Conservation (phyloP, 2,888 invertebrate genomes). For the Ctena decussata region DNA sequence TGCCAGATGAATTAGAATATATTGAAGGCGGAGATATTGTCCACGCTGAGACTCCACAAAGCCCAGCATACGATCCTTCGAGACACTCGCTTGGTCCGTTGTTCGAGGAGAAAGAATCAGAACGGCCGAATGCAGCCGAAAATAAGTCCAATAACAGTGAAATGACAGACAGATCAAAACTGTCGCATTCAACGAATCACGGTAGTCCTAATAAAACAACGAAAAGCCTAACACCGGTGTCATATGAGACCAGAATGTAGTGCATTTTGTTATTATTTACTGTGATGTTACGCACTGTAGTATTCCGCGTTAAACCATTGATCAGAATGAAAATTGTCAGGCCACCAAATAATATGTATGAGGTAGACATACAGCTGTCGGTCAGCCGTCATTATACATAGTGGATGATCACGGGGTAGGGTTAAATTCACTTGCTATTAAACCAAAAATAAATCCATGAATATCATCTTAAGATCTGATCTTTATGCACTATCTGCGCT, state of each 20-base stretch:
- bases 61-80: background rate
- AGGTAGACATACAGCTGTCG: too few species aligned
- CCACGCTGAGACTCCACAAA: slow-evolving; percentile 14
- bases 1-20: slow-evolving; percentile 63
- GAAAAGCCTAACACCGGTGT: background rate
- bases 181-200: background rate
- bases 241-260: background rate
- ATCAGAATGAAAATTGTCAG: too few species aligned
- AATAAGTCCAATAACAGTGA: background rate
- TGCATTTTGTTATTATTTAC: too few species aligned
- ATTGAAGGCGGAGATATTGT: slow-evolving; percentile 63
- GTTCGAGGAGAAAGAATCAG: background rate
- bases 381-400: too few species aligned
- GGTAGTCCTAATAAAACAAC: background rate
- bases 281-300: too few species aligned
- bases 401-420: too few species aligned
- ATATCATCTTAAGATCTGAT: too few species aligned
- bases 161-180: background rate
- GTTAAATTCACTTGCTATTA: too few species aligned
- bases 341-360: too few species aligned
- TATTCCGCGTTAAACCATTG: too few species aligned
- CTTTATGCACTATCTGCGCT: too few species aligned
- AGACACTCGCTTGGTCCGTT: background rate
- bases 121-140: background rate
- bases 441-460: too few species aligned